Conservation (phyloP, 1,140 invertebrate genomes). For the Phenacoccus solenopsis region DNA sequence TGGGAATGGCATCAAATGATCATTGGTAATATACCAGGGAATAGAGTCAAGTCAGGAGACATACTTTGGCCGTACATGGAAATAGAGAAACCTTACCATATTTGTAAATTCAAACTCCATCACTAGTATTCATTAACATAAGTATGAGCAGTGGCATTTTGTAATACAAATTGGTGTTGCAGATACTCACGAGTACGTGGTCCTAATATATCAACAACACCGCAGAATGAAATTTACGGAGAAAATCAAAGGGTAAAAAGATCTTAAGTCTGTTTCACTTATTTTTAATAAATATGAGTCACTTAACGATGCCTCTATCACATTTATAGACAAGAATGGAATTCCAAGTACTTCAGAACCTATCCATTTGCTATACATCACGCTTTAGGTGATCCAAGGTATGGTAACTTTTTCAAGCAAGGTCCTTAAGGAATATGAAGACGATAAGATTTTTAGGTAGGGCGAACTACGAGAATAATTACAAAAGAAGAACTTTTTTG, state of each 20-base stretch:
- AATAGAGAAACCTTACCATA: background rate
- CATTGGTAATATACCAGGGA: background rate
- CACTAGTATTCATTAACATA: too few species aligned
- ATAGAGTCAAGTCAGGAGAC: background rate
- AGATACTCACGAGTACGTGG: background rate
- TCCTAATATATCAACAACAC: background rate
- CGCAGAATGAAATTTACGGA: background rate
- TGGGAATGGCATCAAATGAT: constrained; percentile 6
- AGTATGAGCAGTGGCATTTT: too few species aligned
- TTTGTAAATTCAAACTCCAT: background rate
- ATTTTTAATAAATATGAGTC: too few species aligned
- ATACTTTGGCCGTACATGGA: background rate
- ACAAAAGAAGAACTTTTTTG: too few species aligned
- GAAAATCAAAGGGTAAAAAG: background rate
- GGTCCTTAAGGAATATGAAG: background rate
- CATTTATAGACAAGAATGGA: too few species aligned
- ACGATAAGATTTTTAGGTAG: too few species aligned
- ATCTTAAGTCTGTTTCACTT: too few species aligned
- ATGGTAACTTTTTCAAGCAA: background rate
- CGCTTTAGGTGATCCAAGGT: background rate
- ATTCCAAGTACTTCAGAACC: too few species aligned
- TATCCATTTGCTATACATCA: background rate
- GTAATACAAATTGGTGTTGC: too few species aligned
- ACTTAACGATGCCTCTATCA: too few species aligned
- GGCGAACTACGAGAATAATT: too few species aligned